phyloP scores from a whole-genome alignment of 2,888 invertebrate genomes.

The Barypeithes pellucidus region DNA sequence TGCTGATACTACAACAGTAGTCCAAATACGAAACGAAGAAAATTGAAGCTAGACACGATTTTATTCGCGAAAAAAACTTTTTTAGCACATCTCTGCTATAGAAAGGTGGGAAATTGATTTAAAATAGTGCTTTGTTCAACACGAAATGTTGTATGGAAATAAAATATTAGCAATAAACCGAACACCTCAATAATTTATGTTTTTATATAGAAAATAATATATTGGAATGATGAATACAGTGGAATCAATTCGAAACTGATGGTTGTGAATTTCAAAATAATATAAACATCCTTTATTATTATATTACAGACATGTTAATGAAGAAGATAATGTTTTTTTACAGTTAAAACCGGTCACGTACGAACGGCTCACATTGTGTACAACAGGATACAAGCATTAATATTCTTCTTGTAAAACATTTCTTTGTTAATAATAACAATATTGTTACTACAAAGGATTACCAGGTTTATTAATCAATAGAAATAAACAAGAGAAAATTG shows the following conservation, averaged over 20 bases:
- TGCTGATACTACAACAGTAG: neutral
- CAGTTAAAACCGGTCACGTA: conserved; percentile 38
- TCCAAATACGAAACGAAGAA: too few relatives aligned
- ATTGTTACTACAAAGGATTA: neutral
- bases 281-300: neutral
- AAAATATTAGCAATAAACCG: too few relatives aligned
- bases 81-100: too few relatives aligned
- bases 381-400: conserved; percentile 41
- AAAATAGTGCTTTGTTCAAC: too few relatives aligned
- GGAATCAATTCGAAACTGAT: too few relatives aligned
- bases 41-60: too few relatives aligned
- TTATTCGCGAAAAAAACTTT: too few relatives aligned
- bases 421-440: conserved; percentile 26
- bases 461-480: neutral
- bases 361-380: conserved; percentile 38
- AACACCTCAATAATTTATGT: too few relatives aligned
- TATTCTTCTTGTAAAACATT: conserved; percentile 35
- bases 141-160: too few relatives aligned
- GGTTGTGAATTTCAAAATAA: neutral
- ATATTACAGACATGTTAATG: neutral
- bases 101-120: too few relatives aligned
- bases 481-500: neutral
- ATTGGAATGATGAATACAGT: too few relatives aligned
- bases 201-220: too few relatives aligned
- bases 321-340: conserved; percentile 29